These are phyloP conservation scores for Stichodactyla helianthus DNA, from an alignment of 64 coral and sea anemone genomes.

Conservation along the genomic window DNA sequence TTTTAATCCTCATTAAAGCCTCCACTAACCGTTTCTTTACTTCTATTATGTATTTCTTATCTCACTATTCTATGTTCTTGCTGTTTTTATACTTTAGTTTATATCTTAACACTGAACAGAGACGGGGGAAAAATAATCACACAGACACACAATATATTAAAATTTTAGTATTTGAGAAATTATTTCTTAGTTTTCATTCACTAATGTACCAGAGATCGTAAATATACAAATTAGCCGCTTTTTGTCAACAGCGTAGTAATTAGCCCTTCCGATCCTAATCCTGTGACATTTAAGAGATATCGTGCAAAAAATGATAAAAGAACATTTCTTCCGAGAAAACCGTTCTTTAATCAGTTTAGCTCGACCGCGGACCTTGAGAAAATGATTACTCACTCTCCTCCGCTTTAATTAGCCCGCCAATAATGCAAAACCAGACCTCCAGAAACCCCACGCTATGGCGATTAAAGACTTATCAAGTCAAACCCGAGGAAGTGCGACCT, in stretches of 20 bases:
- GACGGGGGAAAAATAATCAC: neutral
- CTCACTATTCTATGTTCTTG: neutral
- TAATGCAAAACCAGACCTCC: neutral
- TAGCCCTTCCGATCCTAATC: too few species aligned
- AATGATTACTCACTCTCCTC: neutral
- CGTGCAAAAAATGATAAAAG: neutral
- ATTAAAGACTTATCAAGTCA: neutral
- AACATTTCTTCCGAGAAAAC: neutral
- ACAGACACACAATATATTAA: neutral
- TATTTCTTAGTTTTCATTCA: neutral
- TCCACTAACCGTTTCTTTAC: neutral
- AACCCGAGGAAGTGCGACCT: neutral
- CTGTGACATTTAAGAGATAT: neutral
- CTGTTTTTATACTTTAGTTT: neutral
- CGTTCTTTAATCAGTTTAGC: neutral
- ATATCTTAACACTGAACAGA: neutral
- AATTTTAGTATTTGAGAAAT: neutral
- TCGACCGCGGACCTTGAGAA: neutral
- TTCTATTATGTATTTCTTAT: neutral
- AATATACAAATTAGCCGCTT: neutral
- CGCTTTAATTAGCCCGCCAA: neutral
- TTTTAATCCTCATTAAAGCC: neutral
- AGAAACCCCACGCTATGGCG: neutral
- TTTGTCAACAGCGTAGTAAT: neutral
- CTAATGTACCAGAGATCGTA: neutral